Percentiles rank a stretch among this genome's conserved stretches.
Conservation (phyloP, 2,888 invertebrate genomes). For the Acleris literana region DNA sequence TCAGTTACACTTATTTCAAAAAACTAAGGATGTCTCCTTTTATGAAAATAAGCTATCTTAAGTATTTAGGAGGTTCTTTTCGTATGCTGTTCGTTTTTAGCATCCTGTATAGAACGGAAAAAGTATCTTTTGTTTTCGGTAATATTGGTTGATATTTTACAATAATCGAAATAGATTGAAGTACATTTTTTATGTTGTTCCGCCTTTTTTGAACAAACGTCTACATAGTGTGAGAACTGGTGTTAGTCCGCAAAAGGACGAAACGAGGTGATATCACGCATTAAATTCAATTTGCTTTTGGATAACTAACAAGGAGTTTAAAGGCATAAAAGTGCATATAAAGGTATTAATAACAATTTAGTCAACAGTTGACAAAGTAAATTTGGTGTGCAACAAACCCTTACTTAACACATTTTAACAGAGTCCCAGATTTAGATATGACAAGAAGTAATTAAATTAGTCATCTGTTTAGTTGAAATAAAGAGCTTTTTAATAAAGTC, state of each 20-base stretch:
- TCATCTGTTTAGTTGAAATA: constrained; percentile 4
- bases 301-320: constrained; percentile 10
- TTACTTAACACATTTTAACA: constrained; percentile 13
- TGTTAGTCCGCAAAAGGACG: constrained; percentile 1
- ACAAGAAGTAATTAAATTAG: constrained; percentile 2
- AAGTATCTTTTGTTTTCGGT: too few relatives aligned
- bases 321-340: neutral
- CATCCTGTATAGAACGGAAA: too few relatives aligned
- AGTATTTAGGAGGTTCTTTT: too few relatives aligned
- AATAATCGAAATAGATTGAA: too few relatives aligned
- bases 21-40: too few relatives aligned
- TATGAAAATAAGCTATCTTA: too few relatives aligned
- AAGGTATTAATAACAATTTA: constrained; percentile 12
- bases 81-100: too few relatives aligned
- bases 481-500: neutral
- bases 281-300: constrained; percentile 12
- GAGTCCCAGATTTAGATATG: constrained; percentile 1
- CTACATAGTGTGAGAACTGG: neutral
- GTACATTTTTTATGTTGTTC: neutral
- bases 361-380: neutral
- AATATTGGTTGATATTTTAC: too few relatives aligned
- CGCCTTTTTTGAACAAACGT: neutral
- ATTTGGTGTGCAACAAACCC: constrained; percentile 5
- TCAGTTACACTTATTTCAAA: too few relatives aligned
- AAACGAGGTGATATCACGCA: neutral